Evolutionary conservation across 2,113 vertebrate species (phyloP).

Genomic region (Telmatochromis sp.): DNA sequence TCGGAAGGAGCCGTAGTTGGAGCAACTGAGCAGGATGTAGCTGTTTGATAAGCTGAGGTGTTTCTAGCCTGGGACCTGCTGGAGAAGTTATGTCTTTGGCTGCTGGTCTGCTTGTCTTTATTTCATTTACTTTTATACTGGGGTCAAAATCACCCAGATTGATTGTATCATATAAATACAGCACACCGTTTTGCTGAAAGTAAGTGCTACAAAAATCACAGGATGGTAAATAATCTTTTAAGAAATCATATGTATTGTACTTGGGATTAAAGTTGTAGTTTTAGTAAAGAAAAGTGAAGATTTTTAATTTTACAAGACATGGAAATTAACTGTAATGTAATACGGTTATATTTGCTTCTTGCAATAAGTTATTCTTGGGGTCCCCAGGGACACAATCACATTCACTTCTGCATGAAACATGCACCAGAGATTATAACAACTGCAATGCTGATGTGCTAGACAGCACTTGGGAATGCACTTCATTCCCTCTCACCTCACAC

Average conservation of each 20-base stretch:
- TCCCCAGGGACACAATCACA: neutral
- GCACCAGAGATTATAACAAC: neutral
- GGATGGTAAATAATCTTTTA: neutral
- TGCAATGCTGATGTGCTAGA: neutral
- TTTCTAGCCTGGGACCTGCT: neutral
- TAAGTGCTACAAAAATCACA: neutral
- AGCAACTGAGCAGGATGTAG: neutral
- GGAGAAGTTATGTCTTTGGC: neutral
- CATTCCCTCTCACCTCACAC: neutral
- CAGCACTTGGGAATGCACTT: neutral
- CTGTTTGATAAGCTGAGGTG: neutral
- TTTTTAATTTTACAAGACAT: neutral
- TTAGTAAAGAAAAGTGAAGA: neutral
- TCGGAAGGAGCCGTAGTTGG: rapidly evolving
- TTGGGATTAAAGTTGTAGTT: neutral
- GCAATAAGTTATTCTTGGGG: neutral
- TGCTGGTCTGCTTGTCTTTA: neutral
- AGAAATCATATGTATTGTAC: neutral
- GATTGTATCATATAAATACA: rapidly evolving
- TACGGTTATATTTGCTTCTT: neutral
- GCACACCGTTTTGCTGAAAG: rapidly evolving
- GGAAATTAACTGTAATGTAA: neutral
- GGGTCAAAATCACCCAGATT: neutral
- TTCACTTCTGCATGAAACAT: neutral
- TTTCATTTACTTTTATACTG: neutral